Conservation (phyloP, 2,797 vertebrate species). For the Limnodromus scolopaceus region DNA sequence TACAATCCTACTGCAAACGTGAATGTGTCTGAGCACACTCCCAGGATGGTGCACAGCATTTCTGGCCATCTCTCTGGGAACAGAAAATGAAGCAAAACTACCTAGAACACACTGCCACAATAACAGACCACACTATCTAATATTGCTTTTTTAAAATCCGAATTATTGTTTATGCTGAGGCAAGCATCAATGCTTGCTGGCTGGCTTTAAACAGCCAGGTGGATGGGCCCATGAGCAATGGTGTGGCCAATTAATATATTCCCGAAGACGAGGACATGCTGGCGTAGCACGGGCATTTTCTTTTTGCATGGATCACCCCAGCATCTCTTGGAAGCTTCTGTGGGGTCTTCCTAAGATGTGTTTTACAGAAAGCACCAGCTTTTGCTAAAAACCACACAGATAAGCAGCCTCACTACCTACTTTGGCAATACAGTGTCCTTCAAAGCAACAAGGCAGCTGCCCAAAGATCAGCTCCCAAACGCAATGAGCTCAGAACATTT, state of each 20-base stretch:
- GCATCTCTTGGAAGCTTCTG: neutral
- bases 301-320: neutral
- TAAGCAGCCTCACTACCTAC: neutral
- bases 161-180: neutral
- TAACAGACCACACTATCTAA: neutral
- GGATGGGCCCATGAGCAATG: too few species aligned
- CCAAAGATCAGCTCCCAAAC: neutral
- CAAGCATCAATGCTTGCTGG: neutral
- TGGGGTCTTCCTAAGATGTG: neutral
- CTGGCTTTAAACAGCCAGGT: neutral
- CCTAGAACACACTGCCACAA: neutral
- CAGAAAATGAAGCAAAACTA: neutral
- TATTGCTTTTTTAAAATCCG: neutral
- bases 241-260: neutral
- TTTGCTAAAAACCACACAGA: neutral
- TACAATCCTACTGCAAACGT: neutral
- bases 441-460: neutral
- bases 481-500: neutral
- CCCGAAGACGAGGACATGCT: neutral
- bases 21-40: neutral
- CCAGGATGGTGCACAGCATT: neutral
- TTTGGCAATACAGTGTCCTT: neutral
- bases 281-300: fast-evolving
- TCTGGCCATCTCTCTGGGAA: neutral
- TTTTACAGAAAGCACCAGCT: neutral